Percentiles rank a stretch among this genome's conserved stretches.
Evolutionary conservation across 2,113 vertebrate genomes (phyloP).

Genomic region (Apteryx mantelli): DNA sequence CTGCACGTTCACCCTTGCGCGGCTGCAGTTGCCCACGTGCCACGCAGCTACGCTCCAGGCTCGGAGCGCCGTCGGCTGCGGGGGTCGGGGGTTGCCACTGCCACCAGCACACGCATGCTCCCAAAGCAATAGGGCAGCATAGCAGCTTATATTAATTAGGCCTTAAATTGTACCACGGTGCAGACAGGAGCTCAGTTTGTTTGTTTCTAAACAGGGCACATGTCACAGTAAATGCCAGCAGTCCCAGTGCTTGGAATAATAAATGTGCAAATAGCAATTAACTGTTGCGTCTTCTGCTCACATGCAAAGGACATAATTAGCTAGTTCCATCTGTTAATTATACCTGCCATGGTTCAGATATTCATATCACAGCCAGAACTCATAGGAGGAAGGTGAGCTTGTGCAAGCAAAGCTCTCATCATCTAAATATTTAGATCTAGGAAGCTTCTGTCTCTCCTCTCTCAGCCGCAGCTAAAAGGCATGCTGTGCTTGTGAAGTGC

Average conservation of each 20-base stretch:
- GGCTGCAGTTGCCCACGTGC: fast-evolving
- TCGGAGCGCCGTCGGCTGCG: fast-evolving
- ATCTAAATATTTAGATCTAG: background rate
- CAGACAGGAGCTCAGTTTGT: conserved; percentile 26
- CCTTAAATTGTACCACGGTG: background rate
- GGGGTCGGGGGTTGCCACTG: background rate
- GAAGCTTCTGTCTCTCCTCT: background rate
- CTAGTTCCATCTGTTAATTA: conserved; percentile 76
- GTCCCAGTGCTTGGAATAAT: conserved; percentile 50
- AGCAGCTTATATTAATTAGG: conserved; percentile 2
- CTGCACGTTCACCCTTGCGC: fast-evolving
- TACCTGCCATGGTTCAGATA: conserved; percentile 70
- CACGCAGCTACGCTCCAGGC: fast-evolving
- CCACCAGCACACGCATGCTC: background rate
- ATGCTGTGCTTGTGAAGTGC: background rate
- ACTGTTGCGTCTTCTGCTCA: conserved; percentile 63
- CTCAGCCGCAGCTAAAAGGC: background rate
- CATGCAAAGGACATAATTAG: conserved; percentile 74
- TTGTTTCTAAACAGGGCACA: conserved; percentile 60
- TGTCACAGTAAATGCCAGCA: conserved; percentile 46
- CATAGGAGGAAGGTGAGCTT: conserved; percentile 51
- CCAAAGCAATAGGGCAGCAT: background rate
- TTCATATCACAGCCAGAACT: conserved; percentile 58
- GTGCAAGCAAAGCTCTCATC: conserved; percentile 32
- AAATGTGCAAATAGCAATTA: conserved; percentile 73